A percentile compares a stretch with the other conserved stretches of the same genome.
These are phyloP conservation scores for Adrianichthys oophorus DNA, from an alignment of 2,797 vertebrate species.

Conservation along the genomic window DNA sequence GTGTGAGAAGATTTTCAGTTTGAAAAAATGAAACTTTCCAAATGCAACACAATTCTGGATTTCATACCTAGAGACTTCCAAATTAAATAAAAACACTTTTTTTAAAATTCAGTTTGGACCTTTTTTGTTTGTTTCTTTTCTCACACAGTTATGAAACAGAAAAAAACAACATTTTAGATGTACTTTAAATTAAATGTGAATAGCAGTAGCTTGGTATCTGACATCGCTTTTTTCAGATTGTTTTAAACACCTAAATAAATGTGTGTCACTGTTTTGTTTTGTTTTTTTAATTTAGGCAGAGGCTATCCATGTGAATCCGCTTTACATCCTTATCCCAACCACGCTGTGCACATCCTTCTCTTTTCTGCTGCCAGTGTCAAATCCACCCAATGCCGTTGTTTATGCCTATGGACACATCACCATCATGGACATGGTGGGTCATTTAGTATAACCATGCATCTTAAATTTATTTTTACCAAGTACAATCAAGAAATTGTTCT, in stretches of 20 bases:
- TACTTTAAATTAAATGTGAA: no score
- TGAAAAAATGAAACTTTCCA: no score
- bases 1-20: no score
- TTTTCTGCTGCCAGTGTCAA: constrained; percentile 90
- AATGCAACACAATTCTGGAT: no score
- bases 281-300: constrained; percentile 79
- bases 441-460: background rate
- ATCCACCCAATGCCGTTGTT: constrained; percentile 89
- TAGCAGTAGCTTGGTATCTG: no score
- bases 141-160: no score
- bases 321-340: constrained; percentile 88
- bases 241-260: background rate
- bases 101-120: no score
- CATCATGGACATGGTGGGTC: constrained; percentile 85
- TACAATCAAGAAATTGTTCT: background rate
- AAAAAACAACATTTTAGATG: no score
- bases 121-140: no score
- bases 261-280: background rate
- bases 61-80: no score
- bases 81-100: no score
- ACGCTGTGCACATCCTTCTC: constrained; percentile 92
- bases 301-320: constrained; percentile 87
- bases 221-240: background rate
- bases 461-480: background rate
- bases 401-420: constrained; percentile 89